These are phyloP conservation scores for Passerculus sandwichensis DNA, from an alignment of 2,797 vertebrate species.

Conservation along the genomic window DNA sequence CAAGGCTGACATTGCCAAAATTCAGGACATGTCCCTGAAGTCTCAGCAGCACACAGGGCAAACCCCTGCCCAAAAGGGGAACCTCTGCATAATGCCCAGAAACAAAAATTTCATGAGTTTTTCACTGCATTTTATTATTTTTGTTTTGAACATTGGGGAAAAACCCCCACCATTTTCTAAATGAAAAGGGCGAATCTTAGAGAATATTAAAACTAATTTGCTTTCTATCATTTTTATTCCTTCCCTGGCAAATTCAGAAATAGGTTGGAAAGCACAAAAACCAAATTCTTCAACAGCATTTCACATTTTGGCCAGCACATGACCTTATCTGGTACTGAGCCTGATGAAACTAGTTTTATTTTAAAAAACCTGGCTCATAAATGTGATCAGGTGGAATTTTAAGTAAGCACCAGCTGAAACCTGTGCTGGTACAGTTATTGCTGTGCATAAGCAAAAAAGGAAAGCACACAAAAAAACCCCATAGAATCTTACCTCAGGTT, in stretches of 20 bases:
- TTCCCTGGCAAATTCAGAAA: background rate
- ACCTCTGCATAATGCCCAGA: background rate
- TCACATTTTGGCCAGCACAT: background rate
- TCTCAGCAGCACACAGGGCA: background rate
- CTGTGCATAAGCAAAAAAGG: background rate
- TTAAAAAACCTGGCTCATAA: background rate
- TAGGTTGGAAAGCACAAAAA: background rate
- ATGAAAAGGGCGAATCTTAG: background rate
- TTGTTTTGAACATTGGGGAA: background rate
- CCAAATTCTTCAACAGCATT: background rate
- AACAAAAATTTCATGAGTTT: background rate
- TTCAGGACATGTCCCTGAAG: background rate
- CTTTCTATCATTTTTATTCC: background rate
- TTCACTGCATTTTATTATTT: background rate
- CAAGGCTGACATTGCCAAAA: background rate
- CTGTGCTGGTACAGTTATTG: background rate
- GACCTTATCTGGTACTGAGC: background rate
- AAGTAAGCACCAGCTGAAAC: background rate
- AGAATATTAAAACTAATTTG: background rate
- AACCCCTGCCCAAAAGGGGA: background rate
- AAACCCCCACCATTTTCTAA: accelerated
- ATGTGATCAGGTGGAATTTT: background rate
- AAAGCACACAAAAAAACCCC: background rate
- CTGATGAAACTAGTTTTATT: background rate
- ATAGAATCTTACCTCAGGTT: background rate